These are phyloP conservation scores for Euzetes globulus DNA, from an alignment of 2,888 invertebrate species.

Conservation along the genomic window DNA sequence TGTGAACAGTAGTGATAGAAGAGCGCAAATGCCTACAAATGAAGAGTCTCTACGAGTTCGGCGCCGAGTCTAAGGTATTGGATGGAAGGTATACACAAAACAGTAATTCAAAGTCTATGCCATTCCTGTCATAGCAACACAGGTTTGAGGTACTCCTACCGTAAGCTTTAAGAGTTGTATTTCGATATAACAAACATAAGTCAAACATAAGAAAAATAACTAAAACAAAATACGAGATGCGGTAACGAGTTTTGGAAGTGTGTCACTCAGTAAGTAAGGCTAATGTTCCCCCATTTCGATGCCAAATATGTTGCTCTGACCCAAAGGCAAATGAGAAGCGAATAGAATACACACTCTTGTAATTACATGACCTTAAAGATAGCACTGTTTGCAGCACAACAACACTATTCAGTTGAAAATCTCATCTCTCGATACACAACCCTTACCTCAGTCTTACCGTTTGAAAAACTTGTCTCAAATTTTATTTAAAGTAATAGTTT, in stretches of 20 bases:
- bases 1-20: constrained; percentile 2
- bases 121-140: constrained; percentile 9
- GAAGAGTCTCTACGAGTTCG: not conserved
- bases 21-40: constrained; percentile 20
- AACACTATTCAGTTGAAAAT: not conserved
- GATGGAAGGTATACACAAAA: not conserved
- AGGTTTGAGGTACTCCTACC: constrained; percentile 11
- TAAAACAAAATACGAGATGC: not conserved
- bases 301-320: constrained; percentile 12
- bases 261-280: constrained; percentile 23
- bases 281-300: constrained; percentile 10
- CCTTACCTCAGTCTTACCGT: not conserved
- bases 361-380: not conserved
- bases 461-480: not conserved
- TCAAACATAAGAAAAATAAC: not conserved
- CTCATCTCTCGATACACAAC: not conserved
- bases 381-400: not conserved
- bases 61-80: not conserved
- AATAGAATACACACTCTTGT: not conserved
- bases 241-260: constrained; percentile 21
- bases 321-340: not conserved
- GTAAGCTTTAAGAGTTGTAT: not conserved
- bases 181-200: not conserved
- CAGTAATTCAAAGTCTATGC: not conserved
- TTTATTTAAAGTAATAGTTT: not conserved